Conservation (phyloP, 2,113 vertebrate species). For the Sturnus vulgaris region DNA sequence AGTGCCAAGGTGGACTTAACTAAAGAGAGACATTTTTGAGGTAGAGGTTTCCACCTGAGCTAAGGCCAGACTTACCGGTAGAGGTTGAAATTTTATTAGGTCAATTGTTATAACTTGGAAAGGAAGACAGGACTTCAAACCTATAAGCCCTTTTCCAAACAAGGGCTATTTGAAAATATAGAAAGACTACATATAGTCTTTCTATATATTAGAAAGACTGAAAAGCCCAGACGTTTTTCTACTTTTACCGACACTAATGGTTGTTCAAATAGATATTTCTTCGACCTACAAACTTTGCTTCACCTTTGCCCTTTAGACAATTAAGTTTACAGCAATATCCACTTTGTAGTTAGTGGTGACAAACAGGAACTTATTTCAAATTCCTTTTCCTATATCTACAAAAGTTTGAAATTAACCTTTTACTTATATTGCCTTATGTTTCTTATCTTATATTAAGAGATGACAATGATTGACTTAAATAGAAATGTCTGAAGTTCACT, state of each 20-base stretch:
- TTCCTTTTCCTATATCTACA: not conserved
- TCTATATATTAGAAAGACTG: not conserved
- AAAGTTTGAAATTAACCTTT: not conserved
- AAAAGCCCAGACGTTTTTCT: not conserved
- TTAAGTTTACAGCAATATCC: not conserved
- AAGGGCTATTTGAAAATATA: too few species aligned
- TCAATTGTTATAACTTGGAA: not conserved
- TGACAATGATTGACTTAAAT: not conserved
- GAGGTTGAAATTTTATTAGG: not conserved
- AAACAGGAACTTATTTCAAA: not conserved
- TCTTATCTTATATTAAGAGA: not conserved
- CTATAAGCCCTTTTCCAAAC: not conserved
- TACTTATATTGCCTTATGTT: not conserved
- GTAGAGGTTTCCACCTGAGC: not conserved
- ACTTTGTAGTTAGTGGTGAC: not conserved
- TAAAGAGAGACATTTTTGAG: not conserved
- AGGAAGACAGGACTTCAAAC: not conserved
- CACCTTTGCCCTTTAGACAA: not conserved
- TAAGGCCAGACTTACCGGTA: not conserved
- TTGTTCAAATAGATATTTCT: not conserved
- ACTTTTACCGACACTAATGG: not conserved
- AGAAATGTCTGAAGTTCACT: not conserved
- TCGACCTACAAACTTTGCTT: not conserved
- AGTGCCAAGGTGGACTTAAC: not conserved
- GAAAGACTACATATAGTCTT: too few species aligned